Percentiles rank a stretch among this genome's conserved stretches.
Evolutionary conservation across 2,888 invertebrate genomes (phyloP).

Genomic region (Axea sp.): DNA sequence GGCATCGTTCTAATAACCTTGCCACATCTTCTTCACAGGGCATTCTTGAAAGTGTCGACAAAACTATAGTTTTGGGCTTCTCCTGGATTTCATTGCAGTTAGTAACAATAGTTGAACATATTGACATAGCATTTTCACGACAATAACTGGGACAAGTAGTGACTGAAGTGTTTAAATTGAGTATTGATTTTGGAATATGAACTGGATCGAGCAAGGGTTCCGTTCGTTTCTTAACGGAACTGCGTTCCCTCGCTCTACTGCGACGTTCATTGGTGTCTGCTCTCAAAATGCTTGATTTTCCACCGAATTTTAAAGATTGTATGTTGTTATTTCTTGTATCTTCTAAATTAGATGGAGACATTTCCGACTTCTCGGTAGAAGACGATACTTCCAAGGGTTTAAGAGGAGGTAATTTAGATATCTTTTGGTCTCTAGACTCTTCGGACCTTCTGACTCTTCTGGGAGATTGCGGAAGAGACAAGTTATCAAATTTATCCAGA

Average conservation of each 20-base stretch:
- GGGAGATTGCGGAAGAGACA: constrained; percentile 30
- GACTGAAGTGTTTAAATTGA: constrained; percentile 8
- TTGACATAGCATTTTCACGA: constrained; percentile 30
- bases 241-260: constrained; percentile 74
- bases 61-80: constrained; percentile 21
- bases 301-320: constrained; percentile 9
- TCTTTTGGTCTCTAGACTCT: constrained; percentile 10
- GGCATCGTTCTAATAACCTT: constrained; percentile 80
- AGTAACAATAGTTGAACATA: constrained; percentile 8
- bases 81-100: constrained; percentile 4
- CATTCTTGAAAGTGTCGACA: constrained; percentile 37
- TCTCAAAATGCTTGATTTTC: constrained; percentile 65
- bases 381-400: constrained; percentile 58
- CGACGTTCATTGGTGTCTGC: constrained; percentile 71
- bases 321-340: constrained; percentile 65
- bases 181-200: not conserved
- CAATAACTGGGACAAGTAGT: constrained; percentile 9
- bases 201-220: constrained; percentile 3
- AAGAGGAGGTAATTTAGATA: constrained; percentile 60
- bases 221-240: constrained; percentile 67
- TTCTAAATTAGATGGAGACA: constrained; percentile 63
- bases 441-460: constrained; percentile 23
- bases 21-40: constrained; percentile 79
- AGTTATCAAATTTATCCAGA: constrained; percentile 54
- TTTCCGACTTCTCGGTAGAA: not conserved